A percentile compares a stretch with the other conserved stretches of the same genome.
Conservation (phyloP, 1,140 invertebrate genomes). For the Tenebrio molitor region DNA sequence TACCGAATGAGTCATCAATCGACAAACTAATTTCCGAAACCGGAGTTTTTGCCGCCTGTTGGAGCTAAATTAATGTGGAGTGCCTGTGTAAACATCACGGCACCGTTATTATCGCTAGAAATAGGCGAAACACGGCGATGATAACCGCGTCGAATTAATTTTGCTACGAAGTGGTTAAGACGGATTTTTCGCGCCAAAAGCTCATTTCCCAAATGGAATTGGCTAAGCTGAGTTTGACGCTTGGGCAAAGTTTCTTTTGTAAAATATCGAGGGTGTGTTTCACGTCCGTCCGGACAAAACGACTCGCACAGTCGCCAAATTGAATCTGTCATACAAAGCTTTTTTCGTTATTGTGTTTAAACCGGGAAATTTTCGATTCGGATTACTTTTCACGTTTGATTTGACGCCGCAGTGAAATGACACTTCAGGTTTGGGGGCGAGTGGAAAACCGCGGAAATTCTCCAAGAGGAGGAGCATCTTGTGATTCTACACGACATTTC, state of each 20-base stretch:
- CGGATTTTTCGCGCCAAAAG: neutral
- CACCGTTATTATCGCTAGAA: conserved; percentile 9
- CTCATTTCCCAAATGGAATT: too few relatives aligned
- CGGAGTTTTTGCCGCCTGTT: conserved; percentile 10
- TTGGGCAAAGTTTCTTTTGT: too few relatives aligned
- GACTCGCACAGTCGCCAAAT: neutral
- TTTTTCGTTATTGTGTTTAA: neutral
- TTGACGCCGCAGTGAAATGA: neutral
- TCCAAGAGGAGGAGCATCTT: too few relatives aligned
- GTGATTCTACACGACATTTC: neutral
- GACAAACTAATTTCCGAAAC: conserved; percentile 22
- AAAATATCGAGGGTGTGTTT: too few relatives aligned
- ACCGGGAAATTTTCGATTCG: neutral
- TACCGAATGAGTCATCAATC: conserved; percentile 17
- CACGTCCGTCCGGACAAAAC: too few relatives aligned
- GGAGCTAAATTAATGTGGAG: conserved; percentile 21
- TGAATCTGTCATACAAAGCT: conserved; percentile 2
- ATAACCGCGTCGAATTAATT: conserved; percentile 13
- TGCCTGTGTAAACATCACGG: conserved; percentile 19
- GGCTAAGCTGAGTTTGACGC: too few relatives aligned
- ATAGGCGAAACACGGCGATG: neutral
- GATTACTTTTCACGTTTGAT: neutral
- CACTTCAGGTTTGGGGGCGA: too few relatives aligned
- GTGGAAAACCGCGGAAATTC: too few relatives aligned
- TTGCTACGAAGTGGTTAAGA: too few relatives aligned